These are phyloP conservation scores for Daubentonia madagascariensis DNA, from an alignment of 2,113 vertebrate genomes.

Conservation along the genomic window DNA sequence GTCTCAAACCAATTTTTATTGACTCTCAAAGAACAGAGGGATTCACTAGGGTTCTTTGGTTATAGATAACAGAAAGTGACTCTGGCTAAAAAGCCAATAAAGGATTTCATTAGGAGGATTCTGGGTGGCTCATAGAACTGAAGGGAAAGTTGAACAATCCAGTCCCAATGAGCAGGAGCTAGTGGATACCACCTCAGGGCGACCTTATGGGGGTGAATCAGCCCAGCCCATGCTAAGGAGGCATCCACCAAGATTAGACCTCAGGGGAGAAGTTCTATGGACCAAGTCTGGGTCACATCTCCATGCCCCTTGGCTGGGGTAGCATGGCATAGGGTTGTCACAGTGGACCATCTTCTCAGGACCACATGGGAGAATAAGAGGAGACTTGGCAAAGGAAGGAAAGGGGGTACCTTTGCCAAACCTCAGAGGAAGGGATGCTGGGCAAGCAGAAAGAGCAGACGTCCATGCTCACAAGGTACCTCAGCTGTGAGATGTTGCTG, in stretches of 20 bases:
- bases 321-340: neutral
- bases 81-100: neutral
- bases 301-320: neutral
- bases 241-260: neutral
- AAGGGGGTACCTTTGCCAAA: neutral
- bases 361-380: neutral
- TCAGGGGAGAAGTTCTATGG: neutral
- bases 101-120: neutral
- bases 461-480: neutral
- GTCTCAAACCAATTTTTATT: neutral
- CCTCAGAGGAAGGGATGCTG: neutral
- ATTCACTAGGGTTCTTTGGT: neutral
- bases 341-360: neutral
- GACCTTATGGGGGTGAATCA: neutral
- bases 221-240: neutral
- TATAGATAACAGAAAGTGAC: neutral
- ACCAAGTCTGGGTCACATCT: neutral
- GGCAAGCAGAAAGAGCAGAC: neutral
- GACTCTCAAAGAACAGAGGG: neutral
- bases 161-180: neutral
- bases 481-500: neutral
- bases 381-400: neutral
- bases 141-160: neutral
- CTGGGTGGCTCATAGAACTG: neutral
- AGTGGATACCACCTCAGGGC: neutral